Evolutionary conservation across 2,797 vertebrate genomes (phyloP), one percentile per base, ranked within the genome.

Genomic region (Furcifer pardalis): DNA sequence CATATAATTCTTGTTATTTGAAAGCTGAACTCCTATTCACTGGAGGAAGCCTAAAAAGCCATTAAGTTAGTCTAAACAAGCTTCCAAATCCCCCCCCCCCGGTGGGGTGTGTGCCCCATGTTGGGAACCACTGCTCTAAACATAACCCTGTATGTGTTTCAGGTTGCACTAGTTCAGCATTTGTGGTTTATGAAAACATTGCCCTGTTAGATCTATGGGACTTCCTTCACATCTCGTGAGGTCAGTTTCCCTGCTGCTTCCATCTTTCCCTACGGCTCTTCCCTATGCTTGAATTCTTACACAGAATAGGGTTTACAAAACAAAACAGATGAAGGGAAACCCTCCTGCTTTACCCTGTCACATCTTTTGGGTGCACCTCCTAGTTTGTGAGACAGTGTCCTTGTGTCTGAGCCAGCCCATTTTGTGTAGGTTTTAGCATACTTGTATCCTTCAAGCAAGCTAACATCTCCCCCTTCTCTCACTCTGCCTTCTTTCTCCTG

Each of bases 101-200:
- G n/a, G n/a, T n/a, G n/a, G n/a, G n/a, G n/a, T n/a, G n/a, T n/a
- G n/a, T n/a, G n/a, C n/a, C n/a, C n/a, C n/a, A n/a, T n/a, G n/a
- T n/a, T n/a, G n/a, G n/a, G n/a, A n/a, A n/a, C n/a, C n/a, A n/a
- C n/a, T n/a, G 79, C 72, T 73, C 85, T 85, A 23, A 89, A 86
- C 66, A 91, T 80, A 17, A 37, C 66, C 66, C 7, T 3, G 65
- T 30, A 35, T 44, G 73, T 52, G 49, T 89, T 84, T 89, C 87
- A 90, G 73, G 19, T 88, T 83, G 62, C 6, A 13, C 35, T 12
- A 27, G 32, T 7, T 19, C 52, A 77, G 75, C 1, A 5, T 60
- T 52, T 30, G 5, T 13, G 27, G 30, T 65, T 74, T 15, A 37
- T 59, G 32, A 25, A 35, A 76, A 23, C 5, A 15, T 21, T 12